Base-by-base conservation (phyloP, 2,113 vertebrate genomes). In the Miniopterus natalensis region DNA sequence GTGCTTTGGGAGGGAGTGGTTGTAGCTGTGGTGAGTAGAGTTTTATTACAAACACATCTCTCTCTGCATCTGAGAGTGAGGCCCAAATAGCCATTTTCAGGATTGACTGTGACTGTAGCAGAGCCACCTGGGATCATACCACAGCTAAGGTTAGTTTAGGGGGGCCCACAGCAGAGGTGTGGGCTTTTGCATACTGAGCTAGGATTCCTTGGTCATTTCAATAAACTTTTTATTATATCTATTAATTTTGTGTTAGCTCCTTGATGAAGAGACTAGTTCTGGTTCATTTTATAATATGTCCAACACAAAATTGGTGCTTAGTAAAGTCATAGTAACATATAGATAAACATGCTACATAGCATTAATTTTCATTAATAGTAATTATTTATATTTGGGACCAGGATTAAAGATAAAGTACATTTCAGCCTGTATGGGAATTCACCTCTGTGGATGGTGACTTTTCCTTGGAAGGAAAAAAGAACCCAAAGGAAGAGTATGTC, bases 321-420 rank as follows among this genome's bases (percentile, higher is more conserved):
- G 45, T 66, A n/a, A 73, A 81, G 74, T 84, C 27, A 29, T 42
- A 87, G 27, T 55, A 61, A 79, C 23, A 66, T 55, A 61, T 12
- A 88, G 75, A 79, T 84, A 73, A 90, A 4, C 53, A 42, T 70
- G 29, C 27, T 63, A 13, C 55, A 70, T 36, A 84, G 17, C 27
- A 55, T 86, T 13, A 11, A 25, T 86, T 90, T 89, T 92, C 73
- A 94, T 45, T 80, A 88, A n/a, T 74, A 85, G 9, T 51, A 51
- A 36, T 78, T 83, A 86, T 80, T 96, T 81, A 25, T 51, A 70
- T 91, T 53, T 90, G 29, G 31, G 18, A 31, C 65, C 27, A 8
- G 10, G 45, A 47, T 90, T 77, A 36, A 79, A 88, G 68, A 71
- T 31, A 57, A 36, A 36, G 21, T 77, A 36, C n/a, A 53, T 88